phyloP scores from a whole-genome alignment of 2,113 vertebrate species.

The Sander lucioperca region DNA sequence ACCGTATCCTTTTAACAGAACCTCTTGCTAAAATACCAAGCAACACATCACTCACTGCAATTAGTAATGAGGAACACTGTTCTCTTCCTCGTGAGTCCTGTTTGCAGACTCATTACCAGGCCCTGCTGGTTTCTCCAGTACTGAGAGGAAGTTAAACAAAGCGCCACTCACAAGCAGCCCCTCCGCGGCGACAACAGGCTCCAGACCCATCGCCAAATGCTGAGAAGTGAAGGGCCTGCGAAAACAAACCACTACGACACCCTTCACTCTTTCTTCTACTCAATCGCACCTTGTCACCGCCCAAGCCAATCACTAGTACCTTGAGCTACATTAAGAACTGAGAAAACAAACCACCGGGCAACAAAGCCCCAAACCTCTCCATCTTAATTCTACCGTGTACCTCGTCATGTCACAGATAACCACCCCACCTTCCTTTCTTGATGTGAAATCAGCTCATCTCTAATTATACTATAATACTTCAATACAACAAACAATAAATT shows the following conservation, averaged over 20 bases:
- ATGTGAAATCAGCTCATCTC: slow-evolving; percentile 14
- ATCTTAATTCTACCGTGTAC: slow-evolving; percentile 42
- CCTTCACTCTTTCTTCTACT: slow-evolving; percentile 75
- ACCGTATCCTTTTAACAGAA: not conserved
- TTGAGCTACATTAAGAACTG: slow-evolving; percentile 52
- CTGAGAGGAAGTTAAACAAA: slow-evolving; percentile 86
- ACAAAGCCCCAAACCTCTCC: slow-evolving; percentile 47
- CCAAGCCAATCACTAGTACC: slow-evolving; percentile 54
- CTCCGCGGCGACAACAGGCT: slow-evolving; percentile 75
- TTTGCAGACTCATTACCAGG: slow-evolving; percentile 85
- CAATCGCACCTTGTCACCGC: slow-evolving; percentile 62
- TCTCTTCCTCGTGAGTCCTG: slow-evolving; percentile 75
- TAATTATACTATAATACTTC: not conserved
- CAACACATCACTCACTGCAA: slow-evolving; percentile 63
- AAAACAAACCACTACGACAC: slow-evolving; percentile 79
- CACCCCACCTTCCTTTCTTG: not conserved
- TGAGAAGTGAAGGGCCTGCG: slow-evolving; percentile 80
- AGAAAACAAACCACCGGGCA: slow-evolving; percentile 60
- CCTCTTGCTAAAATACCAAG: slow-evolving; percentile 15
- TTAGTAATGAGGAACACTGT: slow-evolving; percentile 67
- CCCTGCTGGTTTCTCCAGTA: slow-evolving; percentile 82
- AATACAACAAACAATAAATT: not conserved
- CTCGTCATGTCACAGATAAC: slow-evolving; percentile 20
- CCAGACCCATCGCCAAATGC: slow-evolving; percentile 72
- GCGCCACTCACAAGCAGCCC: slow-evolving; percentile 76